Evolutionary conservation across 2,888 invertebrate species (phyloP).

Genomic region (Gymnoscelis rufifasciata): DNA sequence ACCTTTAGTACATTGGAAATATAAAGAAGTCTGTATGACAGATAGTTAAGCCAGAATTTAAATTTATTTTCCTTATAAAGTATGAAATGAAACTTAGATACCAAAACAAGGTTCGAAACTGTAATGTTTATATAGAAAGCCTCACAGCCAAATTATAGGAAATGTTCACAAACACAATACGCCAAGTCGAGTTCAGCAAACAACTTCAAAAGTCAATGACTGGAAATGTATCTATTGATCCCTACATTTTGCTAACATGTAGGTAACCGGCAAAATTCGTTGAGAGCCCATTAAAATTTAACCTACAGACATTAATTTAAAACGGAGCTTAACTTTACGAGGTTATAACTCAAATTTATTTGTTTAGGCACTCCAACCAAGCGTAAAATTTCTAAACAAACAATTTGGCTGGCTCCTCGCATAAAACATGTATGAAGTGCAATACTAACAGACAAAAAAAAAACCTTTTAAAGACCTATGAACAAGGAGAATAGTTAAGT

Average conservation of each 20-base stretch:
- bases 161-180: too few relatives aligned
- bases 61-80: too few relatives aligned
- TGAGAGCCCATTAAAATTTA: conserved; percentile 28
- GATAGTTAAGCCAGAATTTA: too few relatives aligned
- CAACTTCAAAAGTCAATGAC: conserved; percentile 29
- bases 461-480: too few relatives aligned
- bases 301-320: conserved; percentile 34
- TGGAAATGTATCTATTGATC: conserved; percentile 31
- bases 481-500: too few relatives aligned
- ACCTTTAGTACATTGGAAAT: too few relatives aligned
- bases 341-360: conserved; percentile 42
- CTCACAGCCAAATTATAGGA: too few relatives aligned
- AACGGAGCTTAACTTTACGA: conserved; percentile 37
- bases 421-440: conserved; percentile 5
- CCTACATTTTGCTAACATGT: conserved; percentile 23
- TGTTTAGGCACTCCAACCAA: conserved; percentile 39
- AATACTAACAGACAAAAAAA: neutral
- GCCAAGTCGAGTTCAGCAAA: neutral
- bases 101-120: too few relatives aligned
- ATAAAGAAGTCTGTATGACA: too few relatives aligned
- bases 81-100: too few relatives aligned
- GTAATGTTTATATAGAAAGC: too few relatives aligned
- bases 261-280: conserved; percentile 18
- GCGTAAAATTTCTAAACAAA: conserved; percentile 32
- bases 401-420: conserved; percentile 16